Conservation (phyloP, 2,888 invertebrate genomes). For the Julus scandinavius region DNA sequence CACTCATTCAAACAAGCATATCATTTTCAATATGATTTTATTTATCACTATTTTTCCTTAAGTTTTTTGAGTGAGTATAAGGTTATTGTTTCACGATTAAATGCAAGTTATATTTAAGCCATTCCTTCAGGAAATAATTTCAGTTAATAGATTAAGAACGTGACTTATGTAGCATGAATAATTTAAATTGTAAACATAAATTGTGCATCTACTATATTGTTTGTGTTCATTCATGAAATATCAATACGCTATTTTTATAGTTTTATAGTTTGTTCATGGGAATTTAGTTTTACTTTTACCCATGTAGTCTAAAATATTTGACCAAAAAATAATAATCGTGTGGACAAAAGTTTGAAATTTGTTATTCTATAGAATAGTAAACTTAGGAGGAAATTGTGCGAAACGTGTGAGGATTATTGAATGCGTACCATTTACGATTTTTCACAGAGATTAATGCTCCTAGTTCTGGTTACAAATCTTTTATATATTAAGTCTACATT, state of each 20-base stretch:
- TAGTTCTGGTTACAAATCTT: neutral
- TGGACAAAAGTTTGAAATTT: neutral
- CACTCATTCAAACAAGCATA: too few relatives aligned
- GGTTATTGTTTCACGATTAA: too few relatives aligned
- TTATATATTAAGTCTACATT: neutral
- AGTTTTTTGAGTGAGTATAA: too few relatives aligned
- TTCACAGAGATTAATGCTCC: neutral
- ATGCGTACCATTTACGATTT: neutral
- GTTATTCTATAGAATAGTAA: neutral
- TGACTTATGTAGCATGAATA: too few relatives aligned
- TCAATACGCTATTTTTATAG: too few relatives aligned
- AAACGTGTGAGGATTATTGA: slow-evolving; percentile 18
- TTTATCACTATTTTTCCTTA: too few relatives aligned
- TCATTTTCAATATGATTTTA: too few relatives aligned
- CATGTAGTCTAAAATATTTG: neutral
- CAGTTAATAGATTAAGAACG: too few relatives aligned
- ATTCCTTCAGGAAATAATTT: too few relatives aligned
- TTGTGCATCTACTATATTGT: too few relatives aligned
- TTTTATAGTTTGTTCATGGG: neutral
- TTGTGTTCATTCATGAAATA: neutral
- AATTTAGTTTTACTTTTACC: neutral
- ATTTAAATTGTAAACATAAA: too few relatives aligned
- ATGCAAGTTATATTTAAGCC: too few relatives aligned
- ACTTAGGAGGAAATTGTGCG: neutral
- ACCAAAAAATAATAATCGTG: neutral